Conservation (phyloP, 2,797 vertebrate species). For the Phalloptychus januarius region DNA sequence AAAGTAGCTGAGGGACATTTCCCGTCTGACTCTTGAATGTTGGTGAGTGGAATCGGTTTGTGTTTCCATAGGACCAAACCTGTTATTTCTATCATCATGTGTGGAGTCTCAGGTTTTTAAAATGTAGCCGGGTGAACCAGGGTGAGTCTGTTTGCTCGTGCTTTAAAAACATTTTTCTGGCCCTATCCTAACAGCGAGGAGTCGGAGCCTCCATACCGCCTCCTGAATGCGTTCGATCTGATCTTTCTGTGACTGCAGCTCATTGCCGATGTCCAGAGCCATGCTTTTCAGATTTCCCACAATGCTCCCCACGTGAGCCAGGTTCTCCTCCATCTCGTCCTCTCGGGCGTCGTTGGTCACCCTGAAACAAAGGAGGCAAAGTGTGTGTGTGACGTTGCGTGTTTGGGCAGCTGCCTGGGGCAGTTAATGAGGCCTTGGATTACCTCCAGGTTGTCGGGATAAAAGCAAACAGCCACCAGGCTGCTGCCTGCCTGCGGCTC, state of each 20-base stretch:
- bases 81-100: too few species aligned
- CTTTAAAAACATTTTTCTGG: neutral
- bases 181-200: neutral
- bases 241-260: constrained; percentile 82
- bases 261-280: constrained; percentile 85
- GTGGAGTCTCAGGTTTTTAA: too few species aligned
- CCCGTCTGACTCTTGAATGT: too few species aligned
- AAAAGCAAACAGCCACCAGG: constrained; percentile 43
- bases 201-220: constrained; percentile 68
- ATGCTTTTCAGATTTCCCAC: constrained; percentile 84
- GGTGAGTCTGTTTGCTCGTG: neutral
- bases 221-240: constrained; percentile 76
- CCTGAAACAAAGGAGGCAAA: constrained; percentile 53
- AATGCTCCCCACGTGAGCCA: constrained; percentile 83
- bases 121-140: too few species aligned
- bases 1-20: too few species aligned
- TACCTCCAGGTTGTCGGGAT: constrained; percentile 27
- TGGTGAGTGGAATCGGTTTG: too few species aligned
- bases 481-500: neutral
- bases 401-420: constrained; percentile 60
- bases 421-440: constrained; percentile 1
- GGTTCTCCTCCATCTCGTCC: constrained; percentile 87
- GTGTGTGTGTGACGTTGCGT: neutral
- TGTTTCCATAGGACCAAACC: too few species aligned
- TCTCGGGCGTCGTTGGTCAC: constrained; percentile 82